Evolutionary conservation across 92 coral and sea anemone genomes (phyloP).

Genomic region (Epizoanthus rinbou): DNA sequence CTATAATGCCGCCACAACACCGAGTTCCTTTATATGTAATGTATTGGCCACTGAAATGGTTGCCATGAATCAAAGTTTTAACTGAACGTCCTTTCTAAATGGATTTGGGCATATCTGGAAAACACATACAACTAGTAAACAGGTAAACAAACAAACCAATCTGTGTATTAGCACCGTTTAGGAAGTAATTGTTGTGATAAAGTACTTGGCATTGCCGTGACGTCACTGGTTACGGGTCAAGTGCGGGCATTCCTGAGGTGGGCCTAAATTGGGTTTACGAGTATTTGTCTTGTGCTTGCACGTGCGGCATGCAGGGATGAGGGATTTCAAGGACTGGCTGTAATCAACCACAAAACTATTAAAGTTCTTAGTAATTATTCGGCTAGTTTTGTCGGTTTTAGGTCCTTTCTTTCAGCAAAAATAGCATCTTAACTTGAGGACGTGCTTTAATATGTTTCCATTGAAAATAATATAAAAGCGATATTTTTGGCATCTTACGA

Average conservation of each 20-base stretch:
- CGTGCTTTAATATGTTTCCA: background rate
- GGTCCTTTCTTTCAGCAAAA: conserved; percentile 6
- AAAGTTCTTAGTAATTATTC: background rate
- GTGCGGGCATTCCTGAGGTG: background rate
- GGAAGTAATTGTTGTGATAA: conserved; percentile 11
- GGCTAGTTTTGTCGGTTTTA: conserved; percentile 1
- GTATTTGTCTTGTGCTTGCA: background rate
- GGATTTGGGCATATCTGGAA: conserved; percentile 7
- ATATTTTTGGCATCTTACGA: conserved; percentile 22
- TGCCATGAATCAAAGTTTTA: background rate
- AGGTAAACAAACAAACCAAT: conserved; percentile 9
- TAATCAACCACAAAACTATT: conserved; percentile 31
- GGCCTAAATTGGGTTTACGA: background rate
- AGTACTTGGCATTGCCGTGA: background rate
- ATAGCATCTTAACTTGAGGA: background rate
- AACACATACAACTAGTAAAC: conserved; percentile 17
- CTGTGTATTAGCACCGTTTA: background rate
- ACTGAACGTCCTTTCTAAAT: conserved; percentile 1
- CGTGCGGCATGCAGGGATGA: background rate
- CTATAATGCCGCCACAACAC: background rate
- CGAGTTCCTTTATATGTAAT: too few species aligned
- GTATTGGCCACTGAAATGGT: background rate
- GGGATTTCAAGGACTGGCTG: background rate
- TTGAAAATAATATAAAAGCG: background rate
- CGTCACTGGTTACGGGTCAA: conserved; percentile 5